Evolutionary conservation across 2,888 invertebrate species (phyloP).

Genomic region (Dolomedes plantarius): DNA sequence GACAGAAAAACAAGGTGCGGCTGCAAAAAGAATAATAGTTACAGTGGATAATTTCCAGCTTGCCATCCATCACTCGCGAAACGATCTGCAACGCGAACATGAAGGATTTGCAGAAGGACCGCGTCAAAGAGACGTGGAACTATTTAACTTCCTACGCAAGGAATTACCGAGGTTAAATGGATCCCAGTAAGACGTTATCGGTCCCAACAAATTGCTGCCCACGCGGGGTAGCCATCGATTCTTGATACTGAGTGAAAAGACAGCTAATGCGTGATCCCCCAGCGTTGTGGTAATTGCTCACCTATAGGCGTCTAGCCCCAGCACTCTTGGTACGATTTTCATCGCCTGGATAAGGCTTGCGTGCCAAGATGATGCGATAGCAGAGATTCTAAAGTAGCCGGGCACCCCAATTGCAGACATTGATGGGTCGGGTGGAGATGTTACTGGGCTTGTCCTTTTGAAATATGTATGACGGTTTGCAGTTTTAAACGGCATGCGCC

Average conservation of each 20-base stretch:
- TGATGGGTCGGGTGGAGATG: constrained; percentile 6
- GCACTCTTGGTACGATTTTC: constrained; percentile 47
- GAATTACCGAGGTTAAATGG: constrained; percentile 35
- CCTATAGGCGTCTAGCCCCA: constrained; percentile 35
- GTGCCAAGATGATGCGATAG: constrained; percentile 22
- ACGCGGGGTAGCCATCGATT: constrained; percentile 24
- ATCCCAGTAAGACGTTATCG: constrained; percentile 51
- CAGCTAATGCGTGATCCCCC: constrained; percentile 9
- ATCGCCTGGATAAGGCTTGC: constrained; percentile 36
- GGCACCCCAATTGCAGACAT: not conserved
- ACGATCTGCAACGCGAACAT: constrained; percentile 30
- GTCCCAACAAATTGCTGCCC: constrained; percentile 64
- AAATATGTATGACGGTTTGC: constrained; percentile 4
- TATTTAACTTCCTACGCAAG: constrained; percentile 23
- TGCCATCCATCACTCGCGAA: constrained; percentile 43
- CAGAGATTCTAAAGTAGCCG: not conserved
- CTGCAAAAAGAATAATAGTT: not conserved
- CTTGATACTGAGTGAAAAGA: constrained; percentile 29
- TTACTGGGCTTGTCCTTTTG: not conserved
- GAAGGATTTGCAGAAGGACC: constrained; percentile 26
- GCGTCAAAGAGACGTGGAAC: constrained; percentile 28
- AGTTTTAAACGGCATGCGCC: not conserved
- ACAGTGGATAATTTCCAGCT: constrained; percentile 30
- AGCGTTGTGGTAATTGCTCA: constrained; percentile 22
- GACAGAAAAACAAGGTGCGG: constrained; percentile 46